Conservation (phyloP, 1,140 invertebrate species). For the Bombus turneri region DNA sequence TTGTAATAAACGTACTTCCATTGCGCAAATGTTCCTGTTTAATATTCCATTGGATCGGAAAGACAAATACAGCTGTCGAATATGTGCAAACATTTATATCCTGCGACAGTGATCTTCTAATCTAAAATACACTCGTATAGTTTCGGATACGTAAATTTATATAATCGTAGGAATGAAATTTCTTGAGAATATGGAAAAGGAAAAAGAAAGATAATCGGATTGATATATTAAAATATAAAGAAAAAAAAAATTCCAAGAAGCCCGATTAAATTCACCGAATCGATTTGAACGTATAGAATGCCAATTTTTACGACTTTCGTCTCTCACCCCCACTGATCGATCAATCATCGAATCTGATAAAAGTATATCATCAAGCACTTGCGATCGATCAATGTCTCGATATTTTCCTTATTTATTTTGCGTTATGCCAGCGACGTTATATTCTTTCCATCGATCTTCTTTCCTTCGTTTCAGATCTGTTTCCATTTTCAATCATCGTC, state of each 20-base stretch:
- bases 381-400: background rate
- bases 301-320: background rate
- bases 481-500: slow-evolving; percentile 2
- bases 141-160: background rate
- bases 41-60: background rate
- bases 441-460: background rate
- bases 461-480: background rate
- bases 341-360: too few species aligned
- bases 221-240: too few species aligned
- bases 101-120: background rate
- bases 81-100: background rate
- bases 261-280: too few species aligned
- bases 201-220: background rate
- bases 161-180: background rate
- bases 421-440: background rate
- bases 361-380: too few species aligned
- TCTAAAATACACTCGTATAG: background rate
- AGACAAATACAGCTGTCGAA: background rate
- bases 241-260: too few species aligned
- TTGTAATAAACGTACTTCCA: background rate
- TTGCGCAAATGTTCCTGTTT: background rate
- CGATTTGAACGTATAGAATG: background rate
- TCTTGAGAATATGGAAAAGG: background rate
- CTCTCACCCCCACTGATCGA: too few species aligned
- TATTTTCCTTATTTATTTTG: background rate